phyloP scores from a whole-genome alignment of 1,140 invertebrate genomes.

The Medauroidea extradentata region DNA sequence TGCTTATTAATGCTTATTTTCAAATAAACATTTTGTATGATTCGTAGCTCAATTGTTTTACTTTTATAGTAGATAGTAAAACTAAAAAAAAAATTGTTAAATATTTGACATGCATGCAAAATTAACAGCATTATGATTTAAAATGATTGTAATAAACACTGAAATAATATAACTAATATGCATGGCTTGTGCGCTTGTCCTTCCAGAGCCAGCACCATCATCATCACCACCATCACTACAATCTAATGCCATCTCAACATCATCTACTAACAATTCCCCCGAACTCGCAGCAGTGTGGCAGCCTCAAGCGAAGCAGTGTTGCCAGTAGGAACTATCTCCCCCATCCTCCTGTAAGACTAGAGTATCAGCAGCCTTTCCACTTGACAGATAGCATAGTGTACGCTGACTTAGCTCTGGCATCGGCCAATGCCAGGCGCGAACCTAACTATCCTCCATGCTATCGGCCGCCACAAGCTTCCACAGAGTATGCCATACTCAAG shows the following conservation, averaged over 20 bases:
- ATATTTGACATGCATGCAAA: no score
- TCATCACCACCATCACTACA: constrained; percentile 14
- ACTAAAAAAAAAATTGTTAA: no score
- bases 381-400: constrained; percentile 30
- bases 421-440: constrained; percentile 6
- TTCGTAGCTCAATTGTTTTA: no score
- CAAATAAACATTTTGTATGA: no score
- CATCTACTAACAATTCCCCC: constrained; percentile 8
- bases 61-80: no score
- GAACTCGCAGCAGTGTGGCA: constrained; percentile 4
- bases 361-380: constrained; percentile 15
- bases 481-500: constrained; percentile 68
- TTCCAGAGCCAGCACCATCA: constrained; percentile 15
- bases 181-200: constrained; percentile 2
- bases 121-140: no score
- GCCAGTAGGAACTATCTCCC: constrained; percentile 9
- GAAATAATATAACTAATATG: constrained; percentile 1
- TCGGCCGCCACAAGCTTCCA: constrained; percentile 23
- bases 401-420: constrained; percentile 31
- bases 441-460: constrained; percentile 2
- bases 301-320: neutral
- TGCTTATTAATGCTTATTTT: no score
- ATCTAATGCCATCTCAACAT: constrained; percentile 13
- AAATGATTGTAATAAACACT: no score
- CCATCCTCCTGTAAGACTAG: constrained; percentile 11